These are phyloP conservation scores for Gastracanthus pulcherrimus DNA, from an alignment of 2,888 invertebrate genomes.

Conservation along the genomic window DNA sequence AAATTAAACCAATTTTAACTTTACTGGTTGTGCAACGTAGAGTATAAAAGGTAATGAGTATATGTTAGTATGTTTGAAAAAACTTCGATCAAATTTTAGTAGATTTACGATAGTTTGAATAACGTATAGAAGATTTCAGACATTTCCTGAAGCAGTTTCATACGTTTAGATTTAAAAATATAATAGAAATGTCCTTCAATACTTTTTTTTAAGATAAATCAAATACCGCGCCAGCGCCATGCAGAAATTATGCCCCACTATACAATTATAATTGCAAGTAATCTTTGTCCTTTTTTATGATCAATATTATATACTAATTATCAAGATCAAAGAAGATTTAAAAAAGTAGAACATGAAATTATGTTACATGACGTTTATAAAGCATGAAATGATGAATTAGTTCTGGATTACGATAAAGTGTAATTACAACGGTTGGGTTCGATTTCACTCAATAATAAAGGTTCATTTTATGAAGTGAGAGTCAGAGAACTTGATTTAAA, in stretches of 20 bases:
- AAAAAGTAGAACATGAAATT: not conserved
- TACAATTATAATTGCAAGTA: no score
- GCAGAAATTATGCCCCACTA: no score
- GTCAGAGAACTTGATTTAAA: not conserved
- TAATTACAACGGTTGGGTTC: not conserved
- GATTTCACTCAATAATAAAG: not conserved
- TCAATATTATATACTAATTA: not conserved
- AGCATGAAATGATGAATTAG: not conserved
- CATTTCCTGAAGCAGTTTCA: no score
- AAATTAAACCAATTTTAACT: not conserved
- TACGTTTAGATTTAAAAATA: no score
- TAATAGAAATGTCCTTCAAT: no score
- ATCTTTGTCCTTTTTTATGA: not conserved
- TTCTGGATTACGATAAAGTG: not conserved
- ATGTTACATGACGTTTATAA: not conserved
- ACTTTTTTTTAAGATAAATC: not conserved
- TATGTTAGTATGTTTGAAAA: no score
- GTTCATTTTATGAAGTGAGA: not conserved
- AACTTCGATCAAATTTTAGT: no score
- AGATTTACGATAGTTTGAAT: no score
- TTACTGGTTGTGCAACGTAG: no score
- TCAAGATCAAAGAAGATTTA: not conserved
- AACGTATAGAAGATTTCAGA: no score
- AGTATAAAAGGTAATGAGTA: no score
- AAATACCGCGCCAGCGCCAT: no score